These are phyloP conservation scores for Tylochromis polylepis DNA, from an alignment of 2,113 vertebrate genomes.

Conservation along the genomic window DNA sequence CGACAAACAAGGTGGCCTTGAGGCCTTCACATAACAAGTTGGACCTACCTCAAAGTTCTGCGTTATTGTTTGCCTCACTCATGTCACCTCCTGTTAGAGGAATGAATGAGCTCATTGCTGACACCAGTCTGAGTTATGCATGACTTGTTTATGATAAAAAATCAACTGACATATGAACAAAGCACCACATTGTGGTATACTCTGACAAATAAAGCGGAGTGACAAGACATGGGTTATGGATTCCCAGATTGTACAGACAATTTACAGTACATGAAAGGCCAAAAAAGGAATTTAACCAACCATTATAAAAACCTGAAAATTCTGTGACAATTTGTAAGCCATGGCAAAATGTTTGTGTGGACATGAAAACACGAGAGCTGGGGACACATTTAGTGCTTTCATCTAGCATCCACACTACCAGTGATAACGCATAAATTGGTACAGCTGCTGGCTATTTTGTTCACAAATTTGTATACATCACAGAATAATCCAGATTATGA, in stretches of 20 bases:
- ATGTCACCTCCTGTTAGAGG: constrained; percentile 56
- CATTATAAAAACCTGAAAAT: not conserved
- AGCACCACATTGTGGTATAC: not conserved
- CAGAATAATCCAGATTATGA: not conserved
- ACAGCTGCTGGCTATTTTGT: not conserved
- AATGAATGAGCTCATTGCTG: constrained; percentile 67
- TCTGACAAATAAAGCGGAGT: not conserved
- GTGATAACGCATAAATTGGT: not conserved
- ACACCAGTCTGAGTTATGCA: constrained; percentile 41
- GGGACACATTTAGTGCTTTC: not conserved
- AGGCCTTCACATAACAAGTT: constrained; percentile 40
- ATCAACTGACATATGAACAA: constrained; percentile 14
- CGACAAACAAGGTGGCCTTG: constrained; percentile 31
- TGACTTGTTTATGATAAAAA: constrained; percentile 13
- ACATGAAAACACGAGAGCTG: not conserved
- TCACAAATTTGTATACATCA: not conserved
- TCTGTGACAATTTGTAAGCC: not conserved
- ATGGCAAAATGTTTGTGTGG: not conserved
- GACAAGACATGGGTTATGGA: not conserved
- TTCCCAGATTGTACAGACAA: not conserved
- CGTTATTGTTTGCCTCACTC: constrained; percentile 45
- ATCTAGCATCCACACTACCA: not conserved
- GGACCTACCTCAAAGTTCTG: constrained; percentile 54
- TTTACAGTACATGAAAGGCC: not conserved
- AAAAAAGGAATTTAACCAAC: not conserved